Percentiles rank a stretch among this genome's conserved stretches.
Conservation (phyloP, 1,140 invertebrate species). For the Pygmarrhopalites habei region DNA sequence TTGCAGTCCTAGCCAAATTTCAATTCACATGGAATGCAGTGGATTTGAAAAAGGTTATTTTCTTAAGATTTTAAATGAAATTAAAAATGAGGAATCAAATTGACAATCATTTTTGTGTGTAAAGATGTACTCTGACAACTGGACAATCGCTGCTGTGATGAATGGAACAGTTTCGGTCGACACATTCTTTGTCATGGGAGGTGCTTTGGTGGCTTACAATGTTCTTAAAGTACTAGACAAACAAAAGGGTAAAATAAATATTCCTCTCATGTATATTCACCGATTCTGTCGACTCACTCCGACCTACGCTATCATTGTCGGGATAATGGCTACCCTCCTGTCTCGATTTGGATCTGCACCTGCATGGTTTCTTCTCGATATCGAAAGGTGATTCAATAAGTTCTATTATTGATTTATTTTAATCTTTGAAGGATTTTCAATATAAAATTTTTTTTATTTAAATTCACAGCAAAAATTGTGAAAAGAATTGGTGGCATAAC, state of each 20-base stretch:
- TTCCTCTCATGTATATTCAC: conserved; percentile 23
- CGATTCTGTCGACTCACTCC: conserved; percentile 56
- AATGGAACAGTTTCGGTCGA: conserved; percentile 48
- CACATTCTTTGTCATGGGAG: conserved; percentile 46
- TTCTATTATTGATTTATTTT: too few relatives aligned
- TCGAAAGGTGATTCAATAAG: too few relatives aligned
- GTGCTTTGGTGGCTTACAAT: conserved; percentile 20
- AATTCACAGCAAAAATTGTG: conserved; percentile 45
- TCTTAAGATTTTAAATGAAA: neutral
- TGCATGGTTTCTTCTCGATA: conserved; percentile 58
- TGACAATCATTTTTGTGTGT: too few relatives aligned
- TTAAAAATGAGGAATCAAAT: neutral
- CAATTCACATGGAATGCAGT: conserved; percentile 7
- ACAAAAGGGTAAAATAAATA: conserved; percentile 28
- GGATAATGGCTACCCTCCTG: conserved; percentile 60
- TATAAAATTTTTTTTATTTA: too few relatives aligned
- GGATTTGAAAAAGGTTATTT: conserved; percentile 1
- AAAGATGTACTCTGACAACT: conserved; percentile 8
- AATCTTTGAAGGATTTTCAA: too few relatives aligned
- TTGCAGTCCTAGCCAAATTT: conserved; percentile 48
- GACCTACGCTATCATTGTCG: conserved; percentile 57
- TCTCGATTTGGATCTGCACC: conserved; percentile 61
- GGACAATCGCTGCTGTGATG: conserved; percentile 21
- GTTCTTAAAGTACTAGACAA: conserved; percentile 22
- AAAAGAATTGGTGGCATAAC: conserved; percentile 70